Percentiles rank a stretch among this genome's conserved stretches.
phyloP scores from a whole-genome alignment of 2,888 invertebrate genomes.

The Salpingus planirostris region DNA sequence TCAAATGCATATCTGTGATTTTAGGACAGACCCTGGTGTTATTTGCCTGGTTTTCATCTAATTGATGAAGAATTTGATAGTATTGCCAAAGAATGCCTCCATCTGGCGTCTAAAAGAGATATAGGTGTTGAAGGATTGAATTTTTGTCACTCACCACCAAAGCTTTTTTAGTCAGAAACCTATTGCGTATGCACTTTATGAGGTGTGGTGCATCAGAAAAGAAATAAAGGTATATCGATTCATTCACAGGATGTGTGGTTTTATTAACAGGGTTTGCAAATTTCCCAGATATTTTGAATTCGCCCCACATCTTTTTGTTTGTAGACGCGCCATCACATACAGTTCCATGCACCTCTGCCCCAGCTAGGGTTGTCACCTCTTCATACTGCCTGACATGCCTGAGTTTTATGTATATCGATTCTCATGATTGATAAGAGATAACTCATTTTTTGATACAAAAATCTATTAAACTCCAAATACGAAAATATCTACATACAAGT shows the following conservation, averaged over 20 bases:
- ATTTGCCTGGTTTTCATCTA: background rate
- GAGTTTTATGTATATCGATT: too few relatives aligned
- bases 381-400: too few relatives aligned
- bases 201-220: constrained; percentile 13
- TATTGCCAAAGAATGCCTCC: background rate
- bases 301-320: constrained; percentile 15
- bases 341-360: constrained; percentile 14
- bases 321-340: constrained; percentile 16
- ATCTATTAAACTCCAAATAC: too few relatives aligned
- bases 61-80: background rate
- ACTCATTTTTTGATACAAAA: too few relatives aligned
- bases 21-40: constrained; percentile 3
- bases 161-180: background rate
- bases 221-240: constrained; percentile 12
- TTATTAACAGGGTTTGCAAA: constrained; percentile 8
- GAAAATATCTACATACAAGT: too few relatives aligned
- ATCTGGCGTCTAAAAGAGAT: background rate
- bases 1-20: constrained; percentile 3
- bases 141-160: background rate
- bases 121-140: background rate
- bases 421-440: too few relatives aligned
- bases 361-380: too few relatives aligned
- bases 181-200: constrained; percentile 3
- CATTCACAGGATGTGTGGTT: constrained; percentile 12
- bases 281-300: constrained; percentile 12